Evolutionary conservation across 2,113 vertebrate genomes (phyloP).

Genomic region (Leucoraja erinaceus): DNA sequence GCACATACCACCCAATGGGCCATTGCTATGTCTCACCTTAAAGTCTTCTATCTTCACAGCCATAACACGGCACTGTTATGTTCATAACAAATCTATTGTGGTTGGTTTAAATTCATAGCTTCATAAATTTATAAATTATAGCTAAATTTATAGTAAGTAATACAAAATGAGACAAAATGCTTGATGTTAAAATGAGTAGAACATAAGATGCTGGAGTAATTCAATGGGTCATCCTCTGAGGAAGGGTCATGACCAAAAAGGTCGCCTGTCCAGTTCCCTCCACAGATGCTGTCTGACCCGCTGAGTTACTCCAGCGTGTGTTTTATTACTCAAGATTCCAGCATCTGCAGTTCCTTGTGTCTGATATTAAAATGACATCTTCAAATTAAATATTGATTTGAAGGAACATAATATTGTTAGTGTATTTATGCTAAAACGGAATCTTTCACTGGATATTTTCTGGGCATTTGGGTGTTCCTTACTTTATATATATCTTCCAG

Average conservation of each 20-base stretch:
- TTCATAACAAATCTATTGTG: not conserved
- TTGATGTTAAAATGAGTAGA: not conserved
- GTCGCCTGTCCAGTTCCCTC: too few relatives aligned
- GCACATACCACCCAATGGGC: not conserved
- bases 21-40: not conserved
- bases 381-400: not conserved
- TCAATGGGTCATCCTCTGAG: too few relatives aligned
- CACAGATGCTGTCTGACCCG: too few relatives aligned
- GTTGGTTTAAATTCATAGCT: not conserved
- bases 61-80: not conserved
- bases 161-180: not conserved
- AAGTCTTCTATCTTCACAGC: not conserved
- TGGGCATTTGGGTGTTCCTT: not conserved
- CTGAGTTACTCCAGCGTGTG: too few relatives aligned
- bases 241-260: too few relatives aligned
- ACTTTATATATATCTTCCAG: constrained; percentile 47
- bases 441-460: not conserved
- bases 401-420: not conserved
- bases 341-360: too few relatives aligned
- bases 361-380: not conserved
- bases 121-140: too few relatives aligned
- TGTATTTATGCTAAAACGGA: not conserved
- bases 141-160: not conserved
- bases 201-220: too few relatives aligned
- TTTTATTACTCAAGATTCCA: too few relatives aligned